Conservation (phyloP, 2,797 vertebrate species). For the Cuculus canorus region DNA sequence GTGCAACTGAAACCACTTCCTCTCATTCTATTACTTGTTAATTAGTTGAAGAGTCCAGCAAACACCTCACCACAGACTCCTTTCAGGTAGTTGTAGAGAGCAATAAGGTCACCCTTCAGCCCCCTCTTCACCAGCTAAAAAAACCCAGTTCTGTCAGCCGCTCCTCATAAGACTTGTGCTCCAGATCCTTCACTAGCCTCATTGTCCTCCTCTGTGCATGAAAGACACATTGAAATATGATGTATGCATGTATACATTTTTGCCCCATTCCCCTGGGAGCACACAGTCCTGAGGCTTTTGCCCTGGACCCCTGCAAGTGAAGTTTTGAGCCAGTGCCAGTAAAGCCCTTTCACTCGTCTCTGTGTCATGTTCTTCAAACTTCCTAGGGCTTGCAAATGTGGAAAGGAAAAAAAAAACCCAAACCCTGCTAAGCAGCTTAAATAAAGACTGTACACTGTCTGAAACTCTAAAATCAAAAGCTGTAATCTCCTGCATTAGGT, state of each 20-base stretch:
- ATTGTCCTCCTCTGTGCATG: too few relatives aligned
- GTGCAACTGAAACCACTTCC: too few relatives aligned
- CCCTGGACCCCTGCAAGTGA: not conserved
- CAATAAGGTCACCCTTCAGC: too few relatives aligned
- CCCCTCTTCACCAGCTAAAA: too few relatives aligned
- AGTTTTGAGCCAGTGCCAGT: not conserved
- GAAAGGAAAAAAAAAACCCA: not conserved
- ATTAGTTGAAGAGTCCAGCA: too few relatives aligned
- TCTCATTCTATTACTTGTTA: too few relatives aligned
- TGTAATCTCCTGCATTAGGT: not conserved
- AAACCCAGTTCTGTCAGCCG: too few relatives aligned
- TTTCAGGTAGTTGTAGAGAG: too few relatives aligned
- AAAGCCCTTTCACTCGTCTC: not conserved
- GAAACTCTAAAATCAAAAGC: not conserved
- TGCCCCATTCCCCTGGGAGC: rapidly evolving
- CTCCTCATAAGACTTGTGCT: too few relatives aligned
- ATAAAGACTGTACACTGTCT: not conserved
- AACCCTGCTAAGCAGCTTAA: not conserved
- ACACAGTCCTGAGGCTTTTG: rapidly evolving
- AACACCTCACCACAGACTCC: too few relatives aligned
- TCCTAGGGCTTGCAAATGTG: rapidly evolving
- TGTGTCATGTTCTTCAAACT: not conserved
- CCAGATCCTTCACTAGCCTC: too few relatives aligned
- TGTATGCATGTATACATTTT: not conserved
- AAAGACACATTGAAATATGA: not conserved